phyloP scores from a whole-genome alignment of 1,140 invertebrate species.

The Ditylenchus dipsaci region DNA sequence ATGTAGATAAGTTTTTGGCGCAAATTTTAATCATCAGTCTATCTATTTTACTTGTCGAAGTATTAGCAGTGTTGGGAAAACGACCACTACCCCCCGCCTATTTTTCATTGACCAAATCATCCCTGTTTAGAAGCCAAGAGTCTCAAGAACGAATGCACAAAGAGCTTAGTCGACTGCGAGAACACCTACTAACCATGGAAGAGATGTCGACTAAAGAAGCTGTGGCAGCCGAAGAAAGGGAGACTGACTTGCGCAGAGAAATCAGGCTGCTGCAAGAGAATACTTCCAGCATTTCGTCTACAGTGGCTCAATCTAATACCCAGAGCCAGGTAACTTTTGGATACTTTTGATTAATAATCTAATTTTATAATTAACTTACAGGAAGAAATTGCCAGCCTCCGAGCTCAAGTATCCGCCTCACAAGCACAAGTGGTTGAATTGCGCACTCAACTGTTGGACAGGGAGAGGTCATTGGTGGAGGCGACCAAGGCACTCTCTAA shows the following conservation, averaged over 20 bases:
- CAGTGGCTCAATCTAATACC: not conserved
- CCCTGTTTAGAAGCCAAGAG: constrained; percentile 6
- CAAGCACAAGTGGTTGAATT: not conserved
- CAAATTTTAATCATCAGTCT: not conserved
- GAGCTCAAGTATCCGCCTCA: not conserved
- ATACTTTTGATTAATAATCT: not conserved
- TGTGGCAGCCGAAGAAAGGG: constrained; percentile 29
- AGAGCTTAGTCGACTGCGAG: constrained; percentile 18
- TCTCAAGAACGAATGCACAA: constrained; percentile 17
- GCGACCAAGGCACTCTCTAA: constrained; percentile 26
- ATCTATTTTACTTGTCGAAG: not conserved
- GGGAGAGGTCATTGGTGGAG: constrained; percentile 12
- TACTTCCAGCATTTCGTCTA: not conserved
- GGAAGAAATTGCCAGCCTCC: constrained; percentile 1
- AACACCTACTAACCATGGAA: constrained; percentile 26
- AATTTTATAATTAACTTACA: not conserved
- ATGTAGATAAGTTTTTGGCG: not conserved
- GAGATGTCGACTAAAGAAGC: constrained; percentile 30
- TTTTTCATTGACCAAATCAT: not conserved
- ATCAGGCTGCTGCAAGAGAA: constrained; percentile 22
- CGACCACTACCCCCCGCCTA: too few species aligned
- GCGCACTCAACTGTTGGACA: constrained; percentile 1
- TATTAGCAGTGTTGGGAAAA: too few species aligned
- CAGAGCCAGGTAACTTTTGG: constrained; percentile 15
- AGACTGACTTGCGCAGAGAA: constrained; percentile 27